Percentiles rank a stretch among this genome's conserved stretches.
phyloP scores from a whole-genome alignment of 2,888 invertebrate species.

The Achlya flavicornis region DNA sequence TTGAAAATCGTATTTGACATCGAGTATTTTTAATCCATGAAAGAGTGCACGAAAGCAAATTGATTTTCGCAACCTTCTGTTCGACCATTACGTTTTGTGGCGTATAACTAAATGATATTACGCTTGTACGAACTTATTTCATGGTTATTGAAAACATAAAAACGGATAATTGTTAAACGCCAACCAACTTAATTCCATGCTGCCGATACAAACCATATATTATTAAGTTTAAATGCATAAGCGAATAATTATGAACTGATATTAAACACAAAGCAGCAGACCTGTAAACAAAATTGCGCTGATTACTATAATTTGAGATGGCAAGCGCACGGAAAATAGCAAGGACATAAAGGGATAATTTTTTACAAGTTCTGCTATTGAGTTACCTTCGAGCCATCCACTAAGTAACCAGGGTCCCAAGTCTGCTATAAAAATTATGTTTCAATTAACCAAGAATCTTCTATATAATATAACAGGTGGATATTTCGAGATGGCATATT shows the following conservation, averaged over 20 bases:
- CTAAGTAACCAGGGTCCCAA: too few relatives aligned
- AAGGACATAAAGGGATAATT: conserved; percentile 15
- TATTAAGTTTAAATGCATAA: conserved; percentile 20
- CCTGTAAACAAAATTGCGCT: conserved; percentile 33
- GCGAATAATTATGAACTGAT: conserved; percentile 37
- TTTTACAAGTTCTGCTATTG: conserved; percentile 13
- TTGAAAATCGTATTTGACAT: background rate
- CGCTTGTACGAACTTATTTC: conserved; percentile 15
- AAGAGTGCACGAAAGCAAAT: background rate
- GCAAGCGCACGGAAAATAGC: conserved; percentile 1
- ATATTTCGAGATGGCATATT: too few relatives aligned
- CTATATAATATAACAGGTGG: too few relatives aligned
- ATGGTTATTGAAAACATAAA: conserved; percentile 25
- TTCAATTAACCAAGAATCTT: too few relatives aligned
- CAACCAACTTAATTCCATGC: conserved; percentile 10
- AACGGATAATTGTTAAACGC: conserved; percentile 23
- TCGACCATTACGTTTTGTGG: background rate
- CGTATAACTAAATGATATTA: background rate
- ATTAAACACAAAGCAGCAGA: conserved; percentile 37
- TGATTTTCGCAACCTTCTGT: background rate
- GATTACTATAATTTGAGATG: conserved; percentile 28
- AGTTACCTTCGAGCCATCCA: background rate
- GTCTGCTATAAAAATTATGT: too few relatives aligned
- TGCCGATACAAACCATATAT: conserved; percentile 17
- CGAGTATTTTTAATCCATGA: background rate